Evolutionary conservation across 1,140 invertebrate species (phyloP), one percentile per base, ranked within the genome.

Genomic region (Archegozetes longisetosus): DNA sequence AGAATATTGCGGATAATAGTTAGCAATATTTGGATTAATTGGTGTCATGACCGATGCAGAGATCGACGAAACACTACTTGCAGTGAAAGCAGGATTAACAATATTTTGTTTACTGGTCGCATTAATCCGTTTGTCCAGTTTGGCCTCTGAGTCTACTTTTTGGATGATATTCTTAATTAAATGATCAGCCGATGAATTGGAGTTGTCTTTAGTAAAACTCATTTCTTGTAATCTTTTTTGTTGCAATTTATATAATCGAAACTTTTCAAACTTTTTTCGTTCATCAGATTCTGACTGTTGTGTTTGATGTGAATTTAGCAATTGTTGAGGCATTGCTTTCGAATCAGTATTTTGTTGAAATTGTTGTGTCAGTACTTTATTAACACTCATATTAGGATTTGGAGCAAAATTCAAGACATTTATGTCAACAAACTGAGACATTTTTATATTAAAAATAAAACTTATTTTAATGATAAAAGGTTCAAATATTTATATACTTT

Each of bases 141-240:
- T 58, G 28, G 57, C 57, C 17, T 58, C 57, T 6, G 20, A 50
- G n/a, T 58, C 57, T 12, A 58, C 57, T 27, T 58, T 58, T 51
- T 58, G 46, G 14, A 58, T 20, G 17, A 58, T 58, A 40, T 58
- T 58, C 1, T n/a, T 12, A 1, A 58, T 58, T n/a, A 58, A 51
- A 20, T 58, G 20, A 51, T 58, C 57, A 22, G 57, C 57, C 12
- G 47, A 58, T 17, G 32, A 9, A 40, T 40, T 6, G 32, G 32
- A 9, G 32, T 40, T 40, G 32, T 40, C 32, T 17, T 6, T 17
- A 6, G 32, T 17, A 40, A 40, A 40, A 6, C 6, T 9, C 32
- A 40, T 40, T 17, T 40, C 32, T 17, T 40, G 32, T 9, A 40
- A 17, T 9, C 32, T 6, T 40, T 40, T 40, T 17, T 40, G 32